A percentile compares a stretch with the other conserved stretches of the same genome.
Evolutionary conservation across 2,113 vertebrate genomes (phyloP).

Genomic region (Festucalex cinctus): DNA sequence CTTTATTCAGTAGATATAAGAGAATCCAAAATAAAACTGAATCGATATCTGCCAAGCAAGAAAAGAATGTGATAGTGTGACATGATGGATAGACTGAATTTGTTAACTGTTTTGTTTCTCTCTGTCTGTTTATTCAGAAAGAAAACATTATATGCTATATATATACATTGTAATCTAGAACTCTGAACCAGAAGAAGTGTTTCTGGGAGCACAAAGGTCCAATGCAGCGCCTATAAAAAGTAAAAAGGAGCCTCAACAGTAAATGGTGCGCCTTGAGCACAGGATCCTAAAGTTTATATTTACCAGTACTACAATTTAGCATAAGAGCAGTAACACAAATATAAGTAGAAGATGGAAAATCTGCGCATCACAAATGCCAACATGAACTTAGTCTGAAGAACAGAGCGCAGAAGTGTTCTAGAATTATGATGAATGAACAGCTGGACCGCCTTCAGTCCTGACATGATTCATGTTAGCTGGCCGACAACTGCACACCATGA

Average conservation of each 20-base stretch:
- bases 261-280: too few species aligned
- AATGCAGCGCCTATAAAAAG: too few species aligned
- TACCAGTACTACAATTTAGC: neutral
- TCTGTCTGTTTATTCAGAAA: constrained; percentile 1
- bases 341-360: neutral
- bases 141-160: neutral
- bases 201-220: too few species aligned
- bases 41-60: constrained; percentile 10
- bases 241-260: too few species aligned
- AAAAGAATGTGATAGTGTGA: constrained; percentile 15
- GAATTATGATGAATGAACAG: neutral
- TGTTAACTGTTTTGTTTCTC: neutral
- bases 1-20: constrained; percentile 10
- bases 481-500: neutral
- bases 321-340: neutral
- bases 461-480: neutral
- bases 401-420: neutral
- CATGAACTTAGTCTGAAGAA: neutral
- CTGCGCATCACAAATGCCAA: neutral
- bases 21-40: neutral
- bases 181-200: too few species aligned
- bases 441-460: neutral
- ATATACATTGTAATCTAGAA: too few species aligned
- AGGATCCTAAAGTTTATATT: neutral
- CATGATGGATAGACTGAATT: constrained; percentile 7